A percentile compares a stretch with the other conserved stretches of the same genome.
These are phyloP conservation scores for Yponomeuta plumbellus DNA, from an alignment of 2,888 invertebrate species.

Conservation along the genomic window DNA sequence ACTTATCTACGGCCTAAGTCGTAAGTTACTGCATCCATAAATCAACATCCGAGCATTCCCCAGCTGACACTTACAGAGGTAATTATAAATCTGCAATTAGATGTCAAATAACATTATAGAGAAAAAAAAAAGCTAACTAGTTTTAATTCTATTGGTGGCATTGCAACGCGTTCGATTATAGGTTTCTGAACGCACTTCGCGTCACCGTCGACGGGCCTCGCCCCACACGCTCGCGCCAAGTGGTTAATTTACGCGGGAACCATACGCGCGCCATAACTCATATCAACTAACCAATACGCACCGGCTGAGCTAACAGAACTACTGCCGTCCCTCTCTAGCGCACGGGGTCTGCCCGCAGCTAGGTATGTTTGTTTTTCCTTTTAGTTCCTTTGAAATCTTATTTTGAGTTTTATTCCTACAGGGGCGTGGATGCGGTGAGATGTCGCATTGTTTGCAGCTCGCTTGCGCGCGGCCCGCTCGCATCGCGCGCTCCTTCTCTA, in stretches of 20 bases:
- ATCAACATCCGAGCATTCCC: not conserved
- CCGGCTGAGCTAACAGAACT: slow-evolving; percentile 45
- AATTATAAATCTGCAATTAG: slow-evolving; percentile 8
- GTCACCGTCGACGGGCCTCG: slow-evolving; percentile 41
- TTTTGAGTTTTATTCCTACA: slow-evolving; percentile 73
- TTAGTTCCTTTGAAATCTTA: slow-evolving; percentile 73
- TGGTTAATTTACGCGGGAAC: slow-evolving; percentile 72
- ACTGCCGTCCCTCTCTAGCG: slow-evolving; percentile 59
- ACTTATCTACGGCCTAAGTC: not conserved
- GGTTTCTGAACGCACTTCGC: slow-evolving; percentile 10
- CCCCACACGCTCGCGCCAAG: slow-evolving; percentile 65
- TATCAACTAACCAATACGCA: slow-evolving; percentile 57
- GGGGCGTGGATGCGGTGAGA: slow-evolving; percentile 74
- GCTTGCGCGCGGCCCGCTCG: slow-evolving; percentile 50
- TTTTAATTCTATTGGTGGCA: slow-evolving; percentile 16
- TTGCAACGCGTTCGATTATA: slow-evolving; percentile 9
- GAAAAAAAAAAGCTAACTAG: slow-evolving; percentile 18
- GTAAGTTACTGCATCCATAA: not conserved
- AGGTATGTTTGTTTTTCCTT: slow-evolving; percentile 69
- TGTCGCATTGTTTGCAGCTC: slow-evolving; percentile 77
- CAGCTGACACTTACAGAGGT: slow-evolving; percentile 5
- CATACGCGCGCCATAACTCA: slow-evolving; percentile 69
- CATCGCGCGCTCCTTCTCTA: slow-evolving; percentile 42
- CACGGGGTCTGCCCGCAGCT: slow-evolving; percentile 45
- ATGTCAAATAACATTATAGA: not conserved